Evolutionary conservation across 2,888 invertebrate species (phyloP).

Genomic region (Helicoverpa assulta): DNA sequence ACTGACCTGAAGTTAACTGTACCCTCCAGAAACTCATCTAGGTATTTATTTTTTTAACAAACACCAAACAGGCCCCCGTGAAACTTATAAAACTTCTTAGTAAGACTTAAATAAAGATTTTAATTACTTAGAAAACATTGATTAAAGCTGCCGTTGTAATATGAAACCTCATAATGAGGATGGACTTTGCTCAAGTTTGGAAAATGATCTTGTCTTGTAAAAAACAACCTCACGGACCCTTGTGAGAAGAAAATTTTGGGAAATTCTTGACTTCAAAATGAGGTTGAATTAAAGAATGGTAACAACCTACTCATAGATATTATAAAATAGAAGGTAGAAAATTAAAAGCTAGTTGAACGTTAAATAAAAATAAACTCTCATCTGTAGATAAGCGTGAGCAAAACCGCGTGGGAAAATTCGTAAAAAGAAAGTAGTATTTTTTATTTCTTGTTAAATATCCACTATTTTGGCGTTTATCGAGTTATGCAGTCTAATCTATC

Average conservation of each 20-base stretch:
- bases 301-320: too few species aligned
- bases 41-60: conserved; percentile 41
- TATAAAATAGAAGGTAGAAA: too few species aligned
- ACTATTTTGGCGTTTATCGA: too few species aligned
- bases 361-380: too few species aligned
- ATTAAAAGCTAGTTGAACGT: too few species aligned
- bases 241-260: background rate
- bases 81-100: conserved; percentile 26
- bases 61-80: conserved; percentile 11
- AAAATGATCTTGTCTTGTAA: background rate
- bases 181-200: background rate
- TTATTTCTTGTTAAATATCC: too few species aligned
- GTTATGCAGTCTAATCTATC: too few species aligned
- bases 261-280: background rate
- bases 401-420: too few species aligned
- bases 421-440: too few species aligned
- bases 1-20: too few species aligned
- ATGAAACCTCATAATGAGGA: conserved; percentile 1
- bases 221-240: background rate
- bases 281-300: too few species aligned
- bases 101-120: conserved; percentile 34
- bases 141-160: conserved; percentile 39
- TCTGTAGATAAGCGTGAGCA: too few species aligned
- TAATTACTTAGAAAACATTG: conserved; percentile 53
- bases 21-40: conserved; percentile 17